A percentile compares a stretch with the other conserved stretches of the same genome.
These are phyloP conservation scores for Peromyscus aztecus DNA, from an alignment of 2,797 vertebrate genomes.

Conservation along the genomic window DNA sequence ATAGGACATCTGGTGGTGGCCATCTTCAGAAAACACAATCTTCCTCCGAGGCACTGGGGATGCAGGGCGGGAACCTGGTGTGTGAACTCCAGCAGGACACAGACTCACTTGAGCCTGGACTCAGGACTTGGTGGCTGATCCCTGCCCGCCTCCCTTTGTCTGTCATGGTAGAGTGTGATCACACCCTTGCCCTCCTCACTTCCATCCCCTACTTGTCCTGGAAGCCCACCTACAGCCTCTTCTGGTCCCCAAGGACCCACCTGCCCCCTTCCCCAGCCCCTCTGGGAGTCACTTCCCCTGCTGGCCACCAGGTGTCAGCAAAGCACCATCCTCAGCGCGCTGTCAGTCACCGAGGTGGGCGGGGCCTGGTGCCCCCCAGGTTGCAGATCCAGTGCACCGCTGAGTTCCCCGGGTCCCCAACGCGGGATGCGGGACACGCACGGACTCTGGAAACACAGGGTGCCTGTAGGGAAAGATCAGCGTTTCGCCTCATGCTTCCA, in stretches of 20 bases:
- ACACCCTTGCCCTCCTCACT: no score
- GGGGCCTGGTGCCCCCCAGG: background rate
- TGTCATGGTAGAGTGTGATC: background rate
- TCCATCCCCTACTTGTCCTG: background rate
- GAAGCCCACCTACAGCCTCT: no score
- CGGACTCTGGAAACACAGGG: background rate
- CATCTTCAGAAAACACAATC: background rate
- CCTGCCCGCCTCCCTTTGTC: background rate
- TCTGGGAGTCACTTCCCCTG: background rate
- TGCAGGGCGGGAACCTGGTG: background rate
- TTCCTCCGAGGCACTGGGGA: background rate
- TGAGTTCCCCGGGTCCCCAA: background rate
- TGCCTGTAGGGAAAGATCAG: background rate
- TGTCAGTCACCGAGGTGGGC: background rate
- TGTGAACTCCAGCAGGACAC: no score
- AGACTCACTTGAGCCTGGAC: background rate
- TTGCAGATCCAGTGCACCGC: background rate
- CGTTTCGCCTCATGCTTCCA: background rate
- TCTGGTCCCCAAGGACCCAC: no score
- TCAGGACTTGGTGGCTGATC: background rate
- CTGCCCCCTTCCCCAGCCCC: accelerated
- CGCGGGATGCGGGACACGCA: background rate
- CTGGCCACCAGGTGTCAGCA: conserved; percentile 51
- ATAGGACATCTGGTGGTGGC: background rate
- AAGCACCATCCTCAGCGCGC: background rate